Evolutionary conservation across 2,888 invertebrate genomes (phyloP), one percentile per base, ranked within the genome.

Genomic region (Diogma glabrata): DNA sequence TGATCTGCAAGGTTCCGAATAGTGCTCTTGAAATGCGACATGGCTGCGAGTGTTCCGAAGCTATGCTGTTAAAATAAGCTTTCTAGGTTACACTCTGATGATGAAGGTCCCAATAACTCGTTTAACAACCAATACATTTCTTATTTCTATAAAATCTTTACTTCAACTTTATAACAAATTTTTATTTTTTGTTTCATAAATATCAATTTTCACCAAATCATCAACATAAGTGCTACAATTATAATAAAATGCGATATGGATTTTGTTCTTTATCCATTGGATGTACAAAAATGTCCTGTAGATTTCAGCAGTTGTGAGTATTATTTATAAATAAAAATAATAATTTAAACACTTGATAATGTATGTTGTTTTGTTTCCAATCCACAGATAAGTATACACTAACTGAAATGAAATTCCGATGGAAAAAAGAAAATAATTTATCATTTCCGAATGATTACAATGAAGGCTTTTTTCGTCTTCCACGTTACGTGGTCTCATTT

Each of bases 181-280:
- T n/a, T n/a, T n/a, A n/a, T n/a, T n/a, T n/a, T n/a, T n/a, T n/a
- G n/a, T n/a, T n/a, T n/a, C n/a, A n/a, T n/a, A n/a, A n/a, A n/a
- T n/a, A n/a, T n/a, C n/a, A n/a, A n/a, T n/a, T n/a, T n/a, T n/a
- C n/a, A n/a, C n/a, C n/a, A n/a, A n/a, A n/a, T 64, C 23, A 73
- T n/a, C n/a, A n/a, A n/a, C n/a, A n/a, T n/a, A n/a, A 78, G 79
- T 57, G 79, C 79, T 26, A 78, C 78, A 53, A 77, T 79, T 57
- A 77, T 78, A 57, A 77, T 79, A 57, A 78, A 79, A 65, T 79
- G 79, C 64, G 76, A 78, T 65, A 79, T 79, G 79, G 76, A 79
- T 63, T 79, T 79, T 64, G 77, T 76, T 51, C 67, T 79, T 54
- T 79, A 79, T 60, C 79, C 79, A 16, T 63, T 79, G 58, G 79